A percentile compares a stretch with the other conserved stretches of the same genome.
These are phyloP conservation scores for Epistrophe grossulariae DNA, from an alignment of 2,888 invertebrate genomes.

Conservation along the genomic window DNA sequence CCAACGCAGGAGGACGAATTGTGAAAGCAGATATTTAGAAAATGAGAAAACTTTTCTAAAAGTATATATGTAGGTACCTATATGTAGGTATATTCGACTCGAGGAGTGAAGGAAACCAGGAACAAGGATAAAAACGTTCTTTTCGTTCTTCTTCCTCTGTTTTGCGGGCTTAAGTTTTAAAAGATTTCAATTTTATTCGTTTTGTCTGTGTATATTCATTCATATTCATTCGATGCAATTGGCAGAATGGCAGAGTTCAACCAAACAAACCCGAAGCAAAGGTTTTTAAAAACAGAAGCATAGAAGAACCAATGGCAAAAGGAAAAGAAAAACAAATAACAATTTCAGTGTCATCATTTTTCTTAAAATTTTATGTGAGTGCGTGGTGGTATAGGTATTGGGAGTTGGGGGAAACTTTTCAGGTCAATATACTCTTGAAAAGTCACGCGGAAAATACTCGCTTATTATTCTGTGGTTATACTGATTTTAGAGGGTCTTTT, in stretches of 20 bases:
- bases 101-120: background rate
- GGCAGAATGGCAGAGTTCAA: slow-evolving; percentile 37
- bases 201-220: background rate
- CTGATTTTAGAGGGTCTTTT: background rate
- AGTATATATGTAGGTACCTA: slow-evolving; percentile 1
- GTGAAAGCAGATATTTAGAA: slow-evolving; percentile 32
- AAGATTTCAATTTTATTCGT: slow-evolving; percentile 41
- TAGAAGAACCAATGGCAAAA: background rate
- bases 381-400: too few relatives aligned
- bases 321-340: slow-evolving; percentile 59
- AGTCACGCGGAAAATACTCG: slow-evolving; percentile 1
- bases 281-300: background rate
- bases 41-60: slow-evolving; percentile 69
- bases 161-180: slow-evolving; percentile 40
- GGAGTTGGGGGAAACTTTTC: background rate
- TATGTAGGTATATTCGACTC: background rate
- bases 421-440: slow-evolving; percentile 23
- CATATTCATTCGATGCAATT: slow-evolving; percentile 51
- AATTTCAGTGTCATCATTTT: slow-evolving; percentile 64
- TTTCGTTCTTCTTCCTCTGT: background rate
- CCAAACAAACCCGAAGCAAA: slow-evolving; percentile 21
- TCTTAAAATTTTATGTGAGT: slow-evolving; percentile 15
- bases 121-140: slow-evolving; percentile 26
- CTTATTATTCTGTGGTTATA: background rate
- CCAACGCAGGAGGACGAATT: background rate